These are phyloP conservation scores for Microcebus griseorufus DNA, from an alignment of 2,113 vertebrate genomes.

Conservation along the genomic window DNA sequence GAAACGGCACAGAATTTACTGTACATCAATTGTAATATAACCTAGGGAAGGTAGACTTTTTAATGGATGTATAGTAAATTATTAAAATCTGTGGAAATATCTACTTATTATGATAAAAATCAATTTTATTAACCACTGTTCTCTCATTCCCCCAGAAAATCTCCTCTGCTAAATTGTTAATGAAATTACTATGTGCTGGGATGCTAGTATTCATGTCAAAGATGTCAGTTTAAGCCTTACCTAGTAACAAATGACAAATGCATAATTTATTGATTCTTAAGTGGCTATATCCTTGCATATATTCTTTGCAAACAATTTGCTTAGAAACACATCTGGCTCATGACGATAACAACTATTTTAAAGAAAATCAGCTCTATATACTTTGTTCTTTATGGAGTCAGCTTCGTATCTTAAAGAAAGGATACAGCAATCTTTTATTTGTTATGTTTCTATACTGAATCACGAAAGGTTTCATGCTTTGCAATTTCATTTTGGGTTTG, in stretches of 20 bases:
- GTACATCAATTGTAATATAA: conserved; percentile 72
- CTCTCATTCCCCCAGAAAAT: conserved; percentile 76
- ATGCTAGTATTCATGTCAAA: conserved; percentile 80
- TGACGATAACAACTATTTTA: conserved; percentile 82
- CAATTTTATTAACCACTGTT: conserved; percentile 76
- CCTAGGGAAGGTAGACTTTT: conserved; percentile 68
- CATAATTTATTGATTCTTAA: conserved; percentile 89
- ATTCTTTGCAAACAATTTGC: conserved; percentile 85
- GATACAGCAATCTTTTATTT: conserved; percentile 73
- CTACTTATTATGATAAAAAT: conserved; percentile 76
- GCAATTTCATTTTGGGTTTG: background rate
- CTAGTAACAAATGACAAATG: conserved; percentile 85
- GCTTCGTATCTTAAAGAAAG: conserved; percentile 51
- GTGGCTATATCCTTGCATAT: conserved; percentile 85
- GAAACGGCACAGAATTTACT: conserved; percentile 56
- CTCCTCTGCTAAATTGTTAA: conserved; percentile 85
- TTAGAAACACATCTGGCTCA: conserved; percentile 84
- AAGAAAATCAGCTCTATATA: conserved; percentile 78
- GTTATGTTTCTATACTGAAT: conserved; percentile 48
- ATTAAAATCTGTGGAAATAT: conserved; percentile 81
- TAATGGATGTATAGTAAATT: conserved; percentile 80
- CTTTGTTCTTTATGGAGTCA: no score
- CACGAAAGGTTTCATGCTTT: background rate
- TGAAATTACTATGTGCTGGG: conserved; percentile 79
- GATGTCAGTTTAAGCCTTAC: conserved; percentile 78